Conservation (phyloP, 2,113 vertebrate genomes). For the Pteruthius melanotis region DNA sequence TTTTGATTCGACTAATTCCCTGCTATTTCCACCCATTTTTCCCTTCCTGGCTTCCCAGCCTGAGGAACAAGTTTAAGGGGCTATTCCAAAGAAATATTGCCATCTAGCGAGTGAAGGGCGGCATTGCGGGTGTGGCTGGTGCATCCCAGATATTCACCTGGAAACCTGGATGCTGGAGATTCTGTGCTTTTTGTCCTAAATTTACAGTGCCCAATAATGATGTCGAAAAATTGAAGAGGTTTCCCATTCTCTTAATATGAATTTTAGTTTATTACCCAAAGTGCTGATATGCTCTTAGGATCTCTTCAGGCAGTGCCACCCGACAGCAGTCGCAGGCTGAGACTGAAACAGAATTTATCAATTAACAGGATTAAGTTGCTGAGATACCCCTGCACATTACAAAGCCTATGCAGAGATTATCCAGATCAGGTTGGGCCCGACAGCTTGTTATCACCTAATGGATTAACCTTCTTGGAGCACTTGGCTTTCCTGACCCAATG, state of each 20-base stretch:
- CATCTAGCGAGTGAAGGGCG: conserved; percentile 21
- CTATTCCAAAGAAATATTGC: conserved; percentile 1
- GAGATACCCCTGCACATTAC: neutral
- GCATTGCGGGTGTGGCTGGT: neutral
- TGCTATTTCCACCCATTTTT: neutral
- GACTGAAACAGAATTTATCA: neutral
- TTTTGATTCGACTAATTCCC: neutral
- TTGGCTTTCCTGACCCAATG: conserved; percentile 40
- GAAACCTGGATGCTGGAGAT: neutral
- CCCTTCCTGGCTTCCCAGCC: neutral
- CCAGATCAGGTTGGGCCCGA: neutral
- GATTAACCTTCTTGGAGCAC: conserved; percentile 27
- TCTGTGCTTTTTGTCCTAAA: neutral
- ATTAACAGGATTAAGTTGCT: conserved; percentile 48
- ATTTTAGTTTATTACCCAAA: neutral
- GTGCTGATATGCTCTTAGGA: neutral
- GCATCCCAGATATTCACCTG: neutral
- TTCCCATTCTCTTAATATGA: neutral
- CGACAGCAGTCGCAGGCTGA: neutral
- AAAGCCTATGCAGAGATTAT: conserved; percentile 1
- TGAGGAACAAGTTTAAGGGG: neutral
- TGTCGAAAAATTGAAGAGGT: neutral
- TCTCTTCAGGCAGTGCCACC: neutral
- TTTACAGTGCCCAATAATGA: accelerated
- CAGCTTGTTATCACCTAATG: conserved; percentile 11